Evolutionary conservation across 2,113 vertebrate species (phyloP).

Genomic region (Numenius arquata): DNA sequence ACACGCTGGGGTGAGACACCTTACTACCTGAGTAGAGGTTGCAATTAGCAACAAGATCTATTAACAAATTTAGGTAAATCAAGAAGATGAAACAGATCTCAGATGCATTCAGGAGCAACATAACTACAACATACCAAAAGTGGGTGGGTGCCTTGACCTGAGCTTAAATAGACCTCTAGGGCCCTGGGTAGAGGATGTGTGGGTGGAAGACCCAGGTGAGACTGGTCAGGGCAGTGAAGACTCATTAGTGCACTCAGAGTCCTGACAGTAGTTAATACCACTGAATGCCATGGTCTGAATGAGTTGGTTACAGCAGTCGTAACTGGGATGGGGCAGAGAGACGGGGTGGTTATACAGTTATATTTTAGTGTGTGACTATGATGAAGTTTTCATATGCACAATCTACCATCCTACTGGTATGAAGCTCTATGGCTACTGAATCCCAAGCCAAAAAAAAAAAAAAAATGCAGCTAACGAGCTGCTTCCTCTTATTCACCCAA

Average conservation of each 20-base stretch:
- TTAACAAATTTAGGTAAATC: not conserved
- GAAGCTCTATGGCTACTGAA: not conserved
- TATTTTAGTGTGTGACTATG: not conserved
- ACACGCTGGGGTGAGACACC: not conserved
- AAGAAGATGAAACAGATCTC: not conserved
- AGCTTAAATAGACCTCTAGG: not conserved
- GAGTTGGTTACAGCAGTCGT: not conserved
- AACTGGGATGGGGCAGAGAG: not conserved
- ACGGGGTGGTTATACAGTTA: not conserved
- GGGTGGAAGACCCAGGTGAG: not conserved
- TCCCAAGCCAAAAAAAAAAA: not conserved
- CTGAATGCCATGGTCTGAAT: not conserved
- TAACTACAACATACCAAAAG: not conserved
- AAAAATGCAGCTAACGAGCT: not conserved
- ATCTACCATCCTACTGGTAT: too few relatives aligned
- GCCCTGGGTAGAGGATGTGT: too few relatives aligned
- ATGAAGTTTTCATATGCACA: not conserved
- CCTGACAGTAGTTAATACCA: not conserved
- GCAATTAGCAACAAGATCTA: not conserved
- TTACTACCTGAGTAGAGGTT: not conserved
- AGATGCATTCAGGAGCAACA: too few relatives aligned
- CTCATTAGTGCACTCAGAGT: not conserved
- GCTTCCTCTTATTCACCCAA: not conserved
- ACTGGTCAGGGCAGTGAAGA: not conserved
- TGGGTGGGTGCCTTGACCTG: accelerated